These are phyloP conservation scores for Sebastes trivittatus DNA, from an alignment of 2,797 vertebrate genomes.

Conservation along the genomic window DNA sequence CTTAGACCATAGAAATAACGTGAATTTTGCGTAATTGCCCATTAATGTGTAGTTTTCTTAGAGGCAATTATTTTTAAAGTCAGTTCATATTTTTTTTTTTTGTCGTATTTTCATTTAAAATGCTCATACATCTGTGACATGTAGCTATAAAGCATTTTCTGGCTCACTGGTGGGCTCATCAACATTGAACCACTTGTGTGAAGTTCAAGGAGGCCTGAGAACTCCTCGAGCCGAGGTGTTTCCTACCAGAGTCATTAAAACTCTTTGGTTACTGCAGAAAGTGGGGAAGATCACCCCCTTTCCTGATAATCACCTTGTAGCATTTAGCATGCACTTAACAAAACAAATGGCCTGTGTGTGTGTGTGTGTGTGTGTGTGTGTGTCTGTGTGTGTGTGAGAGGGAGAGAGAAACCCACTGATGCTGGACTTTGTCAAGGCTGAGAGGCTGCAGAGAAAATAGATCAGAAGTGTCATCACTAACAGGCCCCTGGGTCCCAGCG, in stretches of 20 bases:
- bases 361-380: constrained; percentile 28
- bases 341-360: constrained; percentile 88
- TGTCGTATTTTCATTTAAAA: not conserved
- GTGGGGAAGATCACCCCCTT: constrained; percentile 37
- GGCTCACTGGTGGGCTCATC: not conserved
- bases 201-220: constrained; percentile 81
- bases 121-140: not conserved
- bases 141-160: constrained; percentile 1
- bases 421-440: constrained; percentile 76
- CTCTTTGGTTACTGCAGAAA: constrained; percentile 41
- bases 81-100: not conserved
- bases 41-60: not conserved
- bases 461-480: constrained; percentile 77
- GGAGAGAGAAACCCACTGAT: constrained; percentile 42
- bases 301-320: constrained; percentile 87
- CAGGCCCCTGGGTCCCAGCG: constrained; percentile 55
- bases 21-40: too few species aligned
- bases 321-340: constrained; percentile 90
- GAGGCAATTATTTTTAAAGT: not conserved
- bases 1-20: too few species aligned
- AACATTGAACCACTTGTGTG: constrained; percentile 58
- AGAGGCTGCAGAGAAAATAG: constrained; percentile 70
- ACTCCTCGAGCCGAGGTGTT: constrained; percentile 58
- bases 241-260: constrained; percentile 58
- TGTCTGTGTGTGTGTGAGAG: constrained; percentile 22